These are phyloP conservation scores for Tinamus guttatus DNA, from an alignment of 2,113 vertebrate genomes.

Conservation along the genomic window DNA sequence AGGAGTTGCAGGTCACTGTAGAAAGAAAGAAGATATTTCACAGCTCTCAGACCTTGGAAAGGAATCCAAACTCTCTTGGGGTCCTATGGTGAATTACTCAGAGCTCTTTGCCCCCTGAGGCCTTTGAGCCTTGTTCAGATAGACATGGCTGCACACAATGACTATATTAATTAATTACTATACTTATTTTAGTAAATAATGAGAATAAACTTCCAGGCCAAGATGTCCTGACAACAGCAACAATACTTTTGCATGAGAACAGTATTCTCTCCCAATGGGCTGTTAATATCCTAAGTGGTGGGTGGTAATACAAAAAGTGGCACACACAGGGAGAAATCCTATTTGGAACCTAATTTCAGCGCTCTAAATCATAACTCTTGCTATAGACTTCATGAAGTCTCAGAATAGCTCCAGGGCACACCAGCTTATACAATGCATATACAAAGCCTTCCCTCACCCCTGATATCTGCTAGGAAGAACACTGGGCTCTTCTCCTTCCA, in stretches of 20 bases:
- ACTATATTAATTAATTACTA: background rate
- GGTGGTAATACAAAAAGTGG: background rate
- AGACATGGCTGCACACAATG: background rate
- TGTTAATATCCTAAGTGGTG: background rate
- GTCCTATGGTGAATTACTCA: background rate
- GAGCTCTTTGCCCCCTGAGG: background rate
- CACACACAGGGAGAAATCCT: background rate
- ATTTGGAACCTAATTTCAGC: slow-evolving; percentile 7
- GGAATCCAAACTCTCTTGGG: background rate
- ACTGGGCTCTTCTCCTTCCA: background rate
- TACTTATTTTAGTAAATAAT: background rate
- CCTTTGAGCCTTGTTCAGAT: background rate
- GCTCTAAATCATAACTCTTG: background rate
- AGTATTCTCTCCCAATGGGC: background rate
- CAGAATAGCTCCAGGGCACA: background rate
- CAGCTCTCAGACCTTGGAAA: background rate
- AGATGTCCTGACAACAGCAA: background rate
- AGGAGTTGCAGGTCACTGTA: background rate
- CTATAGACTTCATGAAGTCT: background rate
- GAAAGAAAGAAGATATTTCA: slow-evolving; percentile 31
- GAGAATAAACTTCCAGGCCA: background rate
- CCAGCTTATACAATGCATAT: fast-evolving
- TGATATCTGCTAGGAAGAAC: background rate
- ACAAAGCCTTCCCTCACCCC: background rate
- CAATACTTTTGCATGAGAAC: background rate